Evolutionary conservation across 2,888 invertebrate species (phyloP).

Genomic region (Microctonus hyperodae): DNA sequence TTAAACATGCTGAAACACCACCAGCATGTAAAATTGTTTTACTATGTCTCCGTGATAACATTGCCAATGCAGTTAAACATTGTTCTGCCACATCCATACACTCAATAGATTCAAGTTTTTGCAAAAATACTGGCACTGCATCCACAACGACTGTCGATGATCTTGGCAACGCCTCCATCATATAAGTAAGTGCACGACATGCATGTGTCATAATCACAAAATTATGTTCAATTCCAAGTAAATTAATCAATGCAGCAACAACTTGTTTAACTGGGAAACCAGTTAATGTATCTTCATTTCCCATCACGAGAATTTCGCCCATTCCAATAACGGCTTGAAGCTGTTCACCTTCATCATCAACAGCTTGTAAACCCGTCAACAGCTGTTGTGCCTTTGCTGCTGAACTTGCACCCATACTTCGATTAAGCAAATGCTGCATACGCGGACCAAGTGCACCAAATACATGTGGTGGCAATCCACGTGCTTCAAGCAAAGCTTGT

Average conservation of each 20-base stretch:
- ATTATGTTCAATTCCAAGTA: conserved; percentile 97
- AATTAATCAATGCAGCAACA: conserved; percentile 90
- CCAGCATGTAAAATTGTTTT: conserved; percentile 95
- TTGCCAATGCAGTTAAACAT: conserved; percentile 95
- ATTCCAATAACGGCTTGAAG: conserved; percentile 97
- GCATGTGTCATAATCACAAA: conserved; percentile 99
- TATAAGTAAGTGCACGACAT: conserved; percentile 96
- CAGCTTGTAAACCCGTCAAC: conserved; percentile 89
- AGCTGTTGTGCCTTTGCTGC: conserved; percentile 94
- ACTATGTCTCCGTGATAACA: conserved; percentile 94
- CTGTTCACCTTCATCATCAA: conserved; percentile 94
- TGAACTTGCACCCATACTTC: conserved; percentile 89
- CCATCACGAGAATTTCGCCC: conserved; percentile 99
- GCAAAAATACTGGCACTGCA: conserved; percentile 95
- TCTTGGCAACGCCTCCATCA: conserved; percentile 98
- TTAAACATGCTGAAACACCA: conserved; percentile 95
- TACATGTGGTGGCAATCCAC: conserved; percentile 95
- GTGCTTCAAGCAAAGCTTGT: conserved; percentile 92
- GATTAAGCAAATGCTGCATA: conserved; percentile 94
- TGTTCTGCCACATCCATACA: conserved; percentile 99
- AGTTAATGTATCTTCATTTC: conserved; percentile 96
- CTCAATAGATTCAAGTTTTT: conserved; percentile 96
- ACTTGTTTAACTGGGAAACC: conserved; percentile 99
- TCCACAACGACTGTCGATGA: conserved; percentile 96
- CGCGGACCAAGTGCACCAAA: conserved; percentile 95